A percentile compares a stretch with the other conserved stretches of the same genome.
Conservation (phyloP, 2,797 vertebrate genomes). For the Saguinus oedipus region DNA sequence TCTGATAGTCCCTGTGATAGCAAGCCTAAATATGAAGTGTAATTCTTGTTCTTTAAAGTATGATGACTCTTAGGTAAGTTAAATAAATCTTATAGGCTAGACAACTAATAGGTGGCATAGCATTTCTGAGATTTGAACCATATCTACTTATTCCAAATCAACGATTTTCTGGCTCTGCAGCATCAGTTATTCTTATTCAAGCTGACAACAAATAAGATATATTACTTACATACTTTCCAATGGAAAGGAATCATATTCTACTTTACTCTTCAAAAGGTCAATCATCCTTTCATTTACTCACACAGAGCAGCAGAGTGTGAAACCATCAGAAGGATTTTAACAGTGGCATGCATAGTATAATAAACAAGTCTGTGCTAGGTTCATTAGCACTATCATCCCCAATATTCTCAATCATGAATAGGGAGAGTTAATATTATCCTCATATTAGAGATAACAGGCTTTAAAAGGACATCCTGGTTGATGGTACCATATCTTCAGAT, state of each 20-base stretch:
- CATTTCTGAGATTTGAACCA: neutral
- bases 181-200: neutral
- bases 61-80: neutral
- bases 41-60: neutral
- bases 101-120: neutral
- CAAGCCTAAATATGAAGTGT: neutral
- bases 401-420: neutral
- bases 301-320: constrained; percentile 14
- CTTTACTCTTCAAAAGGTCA: constrained; percentile 34
- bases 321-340: neutral
- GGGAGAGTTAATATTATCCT: neutral
- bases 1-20: neutral
- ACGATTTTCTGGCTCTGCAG: neutral
- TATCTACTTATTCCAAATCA: neutral
- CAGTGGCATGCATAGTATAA: neutral
- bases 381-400: neutral
- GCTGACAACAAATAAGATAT: neutral
- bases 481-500: neutral
- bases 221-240: neutral
- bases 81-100: neutral
- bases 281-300: constrained; percentile 29
- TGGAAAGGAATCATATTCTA: constrained; percentile 9
- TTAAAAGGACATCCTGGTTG: neutral
- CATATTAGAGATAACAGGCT: neutral
- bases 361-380: neutral